Base-by-base conservation (phyloP, 2,888 invertebrate species). In the Athrips mouffetella region DNA sequence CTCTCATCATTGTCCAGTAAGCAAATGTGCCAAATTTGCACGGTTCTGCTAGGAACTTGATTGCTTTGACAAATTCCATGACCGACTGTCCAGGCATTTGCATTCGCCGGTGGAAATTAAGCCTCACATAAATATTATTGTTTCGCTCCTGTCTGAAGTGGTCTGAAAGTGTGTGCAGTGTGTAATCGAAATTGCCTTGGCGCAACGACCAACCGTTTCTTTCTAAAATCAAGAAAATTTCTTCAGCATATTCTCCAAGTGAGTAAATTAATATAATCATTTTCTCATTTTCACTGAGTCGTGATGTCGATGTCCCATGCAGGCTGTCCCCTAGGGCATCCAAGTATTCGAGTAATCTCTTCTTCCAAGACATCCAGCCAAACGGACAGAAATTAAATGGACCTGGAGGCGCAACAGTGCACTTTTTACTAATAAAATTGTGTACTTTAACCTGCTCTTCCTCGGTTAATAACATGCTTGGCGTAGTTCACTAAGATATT, bases 291-390 rank as follows among this genome's bases (percentile, higher is more conserved):
- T 37, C 37, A 3, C 5, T 4, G 21, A 2, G 2, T 25, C 27
- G n/a, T n/a, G n/a, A n/a, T 8, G 27, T 25, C 4, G 5, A 13
- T 3, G 41, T 2, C 8, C 41, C 27, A 2, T 13, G 25, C 6
- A 41, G 4, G 5, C 5, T 13, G 7, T 25, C 27, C 11, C 15
- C 18, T 18, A 40, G 15, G 11, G 40, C 1, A 2, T 42, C 23
- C n/a, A 42, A n/a, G 18, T 29, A 42, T 11, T 30, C 8, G 15
- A 11, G 42, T 18, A 42, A 42, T n/a, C 29, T 16, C 15, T 20
- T 29, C 20, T 42, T 42, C 42, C 42, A 42, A 10, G 16, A 30
- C 11, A 11, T 30, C 42, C 42, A 42, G n/a, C 10, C 5, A 18
- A 30, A 13, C 1, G 30, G 27, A 7, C 11, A 5, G 20, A 4